These are phyloP conservation scores for Heterodera filipjevi DNA, from an alignment of 2,888 invertebrate genomes.

Conservation along the genomic window DNA sequence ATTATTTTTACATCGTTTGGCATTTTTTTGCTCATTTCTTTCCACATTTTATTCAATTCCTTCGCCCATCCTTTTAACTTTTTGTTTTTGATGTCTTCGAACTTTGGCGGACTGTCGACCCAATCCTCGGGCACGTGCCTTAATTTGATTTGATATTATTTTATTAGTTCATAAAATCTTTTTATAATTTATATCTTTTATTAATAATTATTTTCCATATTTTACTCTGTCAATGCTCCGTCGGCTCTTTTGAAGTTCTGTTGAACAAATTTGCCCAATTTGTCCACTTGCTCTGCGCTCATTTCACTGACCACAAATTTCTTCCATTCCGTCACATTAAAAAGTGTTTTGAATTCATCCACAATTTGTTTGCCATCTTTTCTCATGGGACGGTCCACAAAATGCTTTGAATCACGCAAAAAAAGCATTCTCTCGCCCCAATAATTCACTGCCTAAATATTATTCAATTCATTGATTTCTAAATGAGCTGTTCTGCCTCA, in stretches of 20 bases:
- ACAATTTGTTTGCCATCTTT: conserved; percentile 4
- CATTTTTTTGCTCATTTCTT: conserved; percentile 67
- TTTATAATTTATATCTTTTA: no score
- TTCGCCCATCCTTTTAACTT: conserved; percentile 76
- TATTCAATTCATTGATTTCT: no score
- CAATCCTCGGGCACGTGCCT: conserved; percentile 29
- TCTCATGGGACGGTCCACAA: conserved; percentile 60
- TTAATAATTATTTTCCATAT: no score
- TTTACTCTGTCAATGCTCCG: conserved; percentile 37
- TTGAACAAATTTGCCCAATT: conserved; percentile 42
- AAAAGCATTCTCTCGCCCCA: conserved; percentile 42
- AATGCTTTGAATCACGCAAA: conserved; percentile 61
- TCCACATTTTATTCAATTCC: conserved; percentile 69
- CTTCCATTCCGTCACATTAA: neutral
- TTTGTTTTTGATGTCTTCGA: conserved; percentile 76
- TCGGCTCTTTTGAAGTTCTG: conserved; percentile 40
- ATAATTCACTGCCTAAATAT: conserved; percentile 51
- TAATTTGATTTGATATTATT: neutral
- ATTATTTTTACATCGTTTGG: conserved; percentile 66
- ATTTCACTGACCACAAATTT: neutral
- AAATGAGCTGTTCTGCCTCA: no score
- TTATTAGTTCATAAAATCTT: no score
- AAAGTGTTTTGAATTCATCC: neutral
- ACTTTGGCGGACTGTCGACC: conserved; percentile 72
- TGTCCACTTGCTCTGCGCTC: neutral